These are phyloP conservation scores for Venusia cambrica DNA, from an alignment of 2,888 invertebrate species.

Conservation along the genomic window DNA sequence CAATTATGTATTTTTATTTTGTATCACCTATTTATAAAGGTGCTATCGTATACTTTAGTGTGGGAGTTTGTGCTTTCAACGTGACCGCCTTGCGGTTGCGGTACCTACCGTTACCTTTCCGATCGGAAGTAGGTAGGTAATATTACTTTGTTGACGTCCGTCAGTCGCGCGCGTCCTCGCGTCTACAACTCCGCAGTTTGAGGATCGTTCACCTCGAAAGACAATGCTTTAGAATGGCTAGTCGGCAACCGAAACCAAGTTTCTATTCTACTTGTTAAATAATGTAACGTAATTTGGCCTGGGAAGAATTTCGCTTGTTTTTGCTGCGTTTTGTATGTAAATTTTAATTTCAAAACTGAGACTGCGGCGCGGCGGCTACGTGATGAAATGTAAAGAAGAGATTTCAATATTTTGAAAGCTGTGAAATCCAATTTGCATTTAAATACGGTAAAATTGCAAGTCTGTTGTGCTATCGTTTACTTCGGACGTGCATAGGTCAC, in stretches of 20 bases:
- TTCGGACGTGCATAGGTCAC: too few species aligned
- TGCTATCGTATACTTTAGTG: conserved; percentile 11
- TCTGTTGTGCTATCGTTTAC: conserved; percentile 2
- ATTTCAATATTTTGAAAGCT: conserved; percentile 7
- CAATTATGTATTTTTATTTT: too few species aligned
- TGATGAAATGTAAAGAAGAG: too few species aligned
- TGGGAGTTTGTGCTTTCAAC: conserved; percentile 14
- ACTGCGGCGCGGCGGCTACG: conserved; percentile 11
- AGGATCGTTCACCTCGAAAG: conserved; percentile 25
- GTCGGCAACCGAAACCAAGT: conserved; percentile 1
- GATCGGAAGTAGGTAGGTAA: conserved; percentile 22
- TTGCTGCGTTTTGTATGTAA: conserved; percentile 23
- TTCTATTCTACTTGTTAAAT: conserved; percentile 7
- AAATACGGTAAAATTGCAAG: conserved; percentile 1
- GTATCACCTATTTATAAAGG: too few species aligned
- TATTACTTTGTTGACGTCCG: too few species aligned
- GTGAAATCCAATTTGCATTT: conserved; percentile 8
- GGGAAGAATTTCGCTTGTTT: conserved; percentile 8
- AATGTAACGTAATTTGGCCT: conserved; percentile 3
- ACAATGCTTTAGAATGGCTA: conserved; percentile 13
- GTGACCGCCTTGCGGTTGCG: conserved; percentile 17
- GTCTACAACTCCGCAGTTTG: conserved; percentile 15
- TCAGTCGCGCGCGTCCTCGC: conserved; percentile 16
- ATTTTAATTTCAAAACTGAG: conserved; percentile 16
- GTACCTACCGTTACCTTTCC: conserved; percentile 26